Conservation (phyloP, 2,888 invertebrate genomes). For the Mimas tiliae region DNA sequence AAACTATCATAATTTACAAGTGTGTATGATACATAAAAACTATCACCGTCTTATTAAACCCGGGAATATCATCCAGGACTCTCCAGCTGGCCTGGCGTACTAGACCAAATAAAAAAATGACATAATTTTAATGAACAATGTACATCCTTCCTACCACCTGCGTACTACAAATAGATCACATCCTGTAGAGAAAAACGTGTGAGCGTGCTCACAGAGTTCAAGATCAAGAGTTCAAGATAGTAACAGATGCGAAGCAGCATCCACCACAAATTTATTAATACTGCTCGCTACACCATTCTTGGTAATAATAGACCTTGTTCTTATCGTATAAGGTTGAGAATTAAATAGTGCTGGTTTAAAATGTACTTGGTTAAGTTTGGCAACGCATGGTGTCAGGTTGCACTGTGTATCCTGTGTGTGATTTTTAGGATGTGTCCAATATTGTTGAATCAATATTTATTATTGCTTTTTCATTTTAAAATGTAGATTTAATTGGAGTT, state of each 20-base stretch:
- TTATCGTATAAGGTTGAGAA: background rate
- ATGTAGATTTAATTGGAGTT: background rate
- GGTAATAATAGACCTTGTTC: background rate
- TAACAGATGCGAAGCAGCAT: conserved; percentile 1
- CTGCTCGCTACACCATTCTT: background rate
- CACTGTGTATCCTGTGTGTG: conserved; percentile 41
- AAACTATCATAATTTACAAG: too few relatives aligned
- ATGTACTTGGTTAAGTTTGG: background rate
- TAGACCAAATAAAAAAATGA: conserved; percentile 2
- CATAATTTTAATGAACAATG: conserved; percentile 7
- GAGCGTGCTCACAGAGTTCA: conserved; percentile 34
- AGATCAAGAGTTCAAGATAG: conserved; percentile 1
- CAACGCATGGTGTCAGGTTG: conserved; percentile 40
- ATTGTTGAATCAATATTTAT: background rate
- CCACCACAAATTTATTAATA: background rate
- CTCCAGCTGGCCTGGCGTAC: background rate
- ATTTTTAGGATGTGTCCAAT: conserved; percentile 26
- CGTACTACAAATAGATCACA: conserved; percentile 41
- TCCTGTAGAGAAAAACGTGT: conserved; percentile 38
- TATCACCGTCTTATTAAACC: too few relatives aligned
- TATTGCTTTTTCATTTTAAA: background rate
- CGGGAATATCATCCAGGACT: background rate
- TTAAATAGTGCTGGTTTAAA: background rate
- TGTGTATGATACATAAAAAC: too few relatives aligned
- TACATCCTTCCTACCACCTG: conserved; percentile 35